These are phyloP conservation scores for Lathronympha strigana DNA, from an alignment of 2,888 invertebrate species.

Conservation along the genomic window DNA sequence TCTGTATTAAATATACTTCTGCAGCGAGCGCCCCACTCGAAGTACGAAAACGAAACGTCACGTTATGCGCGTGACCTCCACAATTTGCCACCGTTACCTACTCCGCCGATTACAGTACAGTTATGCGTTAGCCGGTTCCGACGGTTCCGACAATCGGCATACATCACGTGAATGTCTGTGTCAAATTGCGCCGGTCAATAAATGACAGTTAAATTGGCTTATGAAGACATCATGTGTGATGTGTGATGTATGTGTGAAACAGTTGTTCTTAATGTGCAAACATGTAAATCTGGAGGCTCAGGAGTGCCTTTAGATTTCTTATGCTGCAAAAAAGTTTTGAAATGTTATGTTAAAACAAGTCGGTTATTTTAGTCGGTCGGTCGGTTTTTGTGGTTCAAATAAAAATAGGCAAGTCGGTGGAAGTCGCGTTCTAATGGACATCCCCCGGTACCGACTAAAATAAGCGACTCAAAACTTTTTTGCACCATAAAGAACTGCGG, in stretches of 20 bases:
- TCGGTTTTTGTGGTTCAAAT: too few species aligned
- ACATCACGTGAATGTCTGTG: constrained; percentile 7
- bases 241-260: constrained; percentile 1
- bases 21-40: background rate
- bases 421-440: too few species aligned
- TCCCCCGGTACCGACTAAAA: too few species aligned
- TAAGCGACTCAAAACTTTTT: too few species aligned
- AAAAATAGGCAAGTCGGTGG: too few species aligned
- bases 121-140: constrained; percentile 31
- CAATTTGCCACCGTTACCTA: constrained; percentile 42
- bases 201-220: constrained; percentile 23
- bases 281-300: too few species aligned
- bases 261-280: background rate
- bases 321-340: too few species aligned
- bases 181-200: constrained; percentile 2
- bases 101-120: constrained; percentile 39
- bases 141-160: background rate
- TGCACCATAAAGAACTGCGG: too few species aligned
- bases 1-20: constrained; percentile 4
- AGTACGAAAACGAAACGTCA: constrained; percentile 11
- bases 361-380: too few species aligned
- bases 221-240: constrained; percentile 1
- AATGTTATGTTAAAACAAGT: too few species aligned
- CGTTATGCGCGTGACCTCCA: constrained; percentile 42
- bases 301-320: too few species aligned